These are phyloP conservation scores for Crypturellus tataupa DNA, from an alignment of 2,797 vertebrate genomes.

Conservation along the genomic window DNA sequence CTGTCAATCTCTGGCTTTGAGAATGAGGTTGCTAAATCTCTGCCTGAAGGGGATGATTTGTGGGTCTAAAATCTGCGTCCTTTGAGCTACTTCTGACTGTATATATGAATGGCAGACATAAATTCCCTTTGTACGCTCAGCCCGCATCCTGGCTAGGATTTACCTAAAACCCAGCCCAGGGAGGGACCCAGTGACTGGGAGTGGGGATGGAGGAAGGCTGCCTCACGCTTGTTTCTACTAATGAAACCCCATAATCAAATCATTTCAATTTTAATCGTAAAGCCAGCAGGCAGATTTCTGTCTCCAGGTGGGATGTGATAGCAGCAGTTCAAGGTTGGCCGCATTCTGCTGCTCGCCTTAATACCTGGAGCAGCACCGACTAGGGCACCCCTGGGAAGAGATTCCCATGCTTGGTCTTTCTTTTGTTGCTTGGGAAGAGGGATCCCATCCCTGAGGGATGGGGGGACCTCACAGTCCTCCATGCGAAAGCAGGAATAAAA, in stretches of 20 bases:
- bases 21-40: background rate
- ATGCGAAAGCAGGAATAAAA: background rate
- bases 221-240: constrained; percentile 68
- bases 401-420: background rate
- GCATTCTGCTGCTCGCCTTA: constrained; percentile 35
- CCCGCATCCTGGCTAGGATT: constrained; percentile 22
- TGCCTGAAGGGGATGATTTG: background rate
- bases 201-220: background rate
- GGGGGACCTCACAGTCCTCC: accelerated
- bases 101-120: background rate
- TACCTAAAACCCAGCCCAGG: constrained; percentile 25
- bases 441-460: background rate
- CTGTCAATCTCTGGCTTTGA: background rate
- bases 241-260: constrained; percentile 69
- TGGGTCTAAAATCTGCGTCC: background rate
- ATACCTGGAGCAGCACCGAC: background rate
- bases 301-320: constrained; percentile 70
- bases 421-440: background rate
- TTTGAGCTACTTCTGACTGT: background rate
- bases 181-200: background rate
- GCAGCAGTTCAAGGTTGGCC: constrained; percentile 45
- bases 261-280: constrained; percentile 71
- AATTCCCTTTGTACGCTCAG: background rate
- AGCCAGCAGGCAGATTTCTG: constrained; percentile 74
- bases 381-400: background rate